Evolutionary conservation across 2,113 vertebrate genomes (phyloP).

Genomic region (Nibea albiflora): DNA sequence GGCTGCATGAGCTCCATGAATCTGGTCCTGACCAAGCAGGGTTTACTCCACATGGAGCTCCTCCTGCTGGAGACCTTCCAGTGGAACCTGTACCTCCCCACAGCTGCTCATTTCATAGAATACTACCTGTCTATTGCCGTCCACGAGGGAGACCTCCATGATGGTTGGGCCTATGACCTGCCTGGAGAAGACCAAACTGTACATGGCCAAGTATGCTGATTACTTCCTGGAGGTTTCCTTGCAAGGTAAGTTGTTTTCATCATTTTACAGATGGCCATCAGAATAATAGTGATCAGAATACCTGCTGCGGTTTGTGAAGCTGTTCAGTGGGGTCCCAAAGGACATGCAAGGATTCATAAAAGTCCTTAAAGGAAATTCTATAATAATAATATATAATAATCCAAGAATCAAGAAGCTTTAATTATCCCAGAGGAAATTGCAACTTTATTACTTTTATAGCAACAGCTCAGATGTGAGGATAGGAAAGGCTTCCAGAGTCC

Average conservation of each 20-base stretch:
- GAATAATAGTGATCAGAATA: too few species aligned
- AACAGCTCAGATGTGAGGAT: too few species aligned
- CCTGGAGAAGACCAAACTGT: constrained; percentile 94
- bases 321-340: too few species aligned
- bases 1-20: constrained; percentile 98
- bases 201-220: constrained; percentile 97
- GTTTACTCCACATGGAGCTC: constrained; percentile 96
- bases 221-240: constrained; percentile 98
- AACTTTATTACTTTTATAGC: too few species aligned
- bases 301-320: too few species aligned
- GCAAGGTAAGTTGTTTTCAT: constrained; percentile 87
- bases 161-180: constrained; percentile 96
- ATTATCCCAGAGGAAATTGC: too few species aligned
- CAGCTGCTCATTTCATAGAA: constrained; percentile 97
- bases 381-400: too few species aligned
- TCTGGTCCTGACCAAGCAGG: constrained; percentile 95
- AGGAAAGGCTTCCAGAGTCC: too few species aligned
- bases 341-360: too few species aligned
- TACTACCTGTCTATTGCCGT: constrained; percentile 96
- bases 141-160: constrained; percentile 93
- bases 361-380: too few species aligned
- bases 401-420: too few species aligned
- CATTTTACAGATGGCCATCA: too few species aligned
- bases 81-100: constrained; percentile 99
- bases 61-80: constrained; percentile 96